phyloP scores from a whole-genome alignment of 2,888 invertebrate species.

The Malachius bipustulatus region DNA sequence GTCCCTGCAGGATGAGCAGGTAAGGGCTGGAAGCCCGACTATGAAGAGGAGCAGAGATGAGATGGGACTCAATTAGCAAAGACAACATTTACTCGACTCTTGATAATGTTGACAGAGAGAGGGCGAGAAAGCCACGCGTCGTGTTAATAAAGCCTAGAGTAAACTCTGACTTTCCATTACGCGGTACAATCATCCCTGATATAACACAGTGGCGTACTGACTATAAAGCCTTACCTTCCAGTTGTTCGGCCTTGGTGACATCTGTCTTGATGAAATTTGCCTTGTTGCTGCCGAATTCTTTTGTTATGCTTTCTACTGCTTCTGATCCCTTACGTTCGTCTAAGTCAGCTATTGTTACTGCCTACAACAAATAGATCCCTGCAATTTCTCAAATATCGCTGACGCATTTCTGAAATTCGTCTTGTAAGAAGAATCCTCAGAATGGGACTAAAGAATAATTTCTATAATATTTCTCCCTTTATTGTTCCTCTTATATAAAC shows the following conservation, averaged over 20 bases:
- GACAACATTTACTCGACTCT: too few species aligned
- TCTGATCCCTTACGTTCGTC: conserved; percentile 41
- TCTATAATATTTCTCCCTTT: too few species aligned
- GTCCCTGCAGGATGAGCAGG: too few species aligned
- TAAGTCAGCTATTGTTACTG: conserved; percentile 28
- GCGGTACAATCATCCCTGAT: neutral
- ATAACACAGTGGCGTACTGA: neutral
- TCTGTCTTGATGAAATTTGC: conserved; percentile 59
- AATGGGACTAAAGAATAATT: too few species aligned
- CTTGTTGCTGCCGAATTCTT: conserved; percentile 53
- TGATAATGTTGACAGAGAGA: too few species aligned
- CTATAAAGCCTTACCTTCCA: conserved; percentile 47
- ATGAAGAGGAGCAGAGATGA: too few species aligned
- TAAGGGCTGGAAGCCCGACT: too few species aligned
- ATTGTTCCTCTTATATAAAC: too few species aligned
- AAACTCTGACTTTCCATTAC: neutral
- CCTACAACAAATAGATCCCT: conserved; percentile 20
- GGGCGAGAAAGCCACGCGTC: too few species aligned
- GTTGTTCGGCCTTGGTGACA: conserved; percentile 60
- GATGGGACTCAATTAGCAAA: too few species aligned
- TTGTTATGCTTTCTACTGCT: conserved; percentile 47
- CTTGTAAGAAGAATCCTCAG: too few species aligned
- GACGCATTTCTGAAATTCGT: neutral
- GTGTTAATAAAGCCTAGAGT: too few species aligned
- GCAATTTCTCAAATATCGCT: neutral